Conservation (phyloP, 2,888 invertebrate species). For the Mimas tiliae region DNA sequence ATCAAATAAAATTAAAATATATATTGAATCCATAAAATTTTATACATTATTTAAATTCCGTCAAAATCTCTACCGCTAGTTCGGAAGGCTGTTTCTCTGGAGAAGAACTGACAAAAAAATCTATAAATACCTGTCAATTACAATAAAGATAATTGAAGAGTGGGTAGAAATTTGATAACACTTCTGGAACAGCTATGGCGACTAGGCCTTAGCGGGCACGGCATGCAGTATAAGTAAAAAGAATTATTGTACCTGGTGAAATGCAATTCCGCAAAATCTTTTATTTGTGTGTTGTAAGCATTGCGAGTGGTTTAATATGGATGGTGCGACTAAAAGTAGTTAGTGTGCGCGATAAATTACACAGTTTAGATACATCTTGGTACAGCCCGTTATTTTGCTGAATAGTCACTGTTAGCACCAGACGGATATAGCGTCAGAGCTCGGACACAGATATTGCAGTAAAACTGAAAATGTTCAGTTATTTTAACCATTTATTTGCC, state of each 20-base stretch:
- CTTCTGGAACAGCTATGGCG: too few relatives aligned
- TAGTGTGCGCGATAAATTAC: constrained; percentile 1
- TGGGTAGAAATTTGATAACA: neutral
- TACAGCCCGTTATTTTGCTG: constrained; percentile 10
- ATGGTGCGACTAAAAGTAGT: neutral
- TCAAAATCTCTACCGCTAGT: too few relatives aligned
- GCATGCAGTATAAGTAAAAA: too few relatives aligned
- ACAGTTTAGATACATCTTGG: neutral
- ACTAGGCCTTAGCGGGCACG: too few relatives aligned
- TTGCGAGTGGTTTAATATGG: too few relatives aligned
- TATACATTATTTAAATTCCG: too few relatives aligned
- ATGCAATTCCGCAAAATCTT: neutral
- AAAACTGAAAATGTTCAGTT: constrained; percentile 8
- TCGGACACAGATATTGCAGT: constrained; percentile 1
- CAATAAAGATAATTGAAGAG: neutral
- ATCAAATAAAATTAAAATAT: too few relatives aligned
- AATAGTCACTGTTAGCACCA: neutral
- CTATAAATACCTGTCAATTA: too few relatives aligned
- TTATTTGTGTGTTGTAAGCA: neutral
- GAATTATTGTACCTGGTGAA: neutral
- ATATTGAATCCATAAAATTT: too few relatives aligned
- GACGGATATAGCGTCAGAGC: too few relatives aligned
- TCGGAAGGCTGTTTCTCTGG: too few relatives aligned
- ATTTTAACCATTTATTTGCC: neutral
- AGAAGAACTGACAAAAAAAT: too few relatives aligned